Evolutionary conservation across 2,888 invertebrate genomes (phyloP), one percentile per base, ranked within the genome.

Genomic region (Catocala fraxini): DNA sequence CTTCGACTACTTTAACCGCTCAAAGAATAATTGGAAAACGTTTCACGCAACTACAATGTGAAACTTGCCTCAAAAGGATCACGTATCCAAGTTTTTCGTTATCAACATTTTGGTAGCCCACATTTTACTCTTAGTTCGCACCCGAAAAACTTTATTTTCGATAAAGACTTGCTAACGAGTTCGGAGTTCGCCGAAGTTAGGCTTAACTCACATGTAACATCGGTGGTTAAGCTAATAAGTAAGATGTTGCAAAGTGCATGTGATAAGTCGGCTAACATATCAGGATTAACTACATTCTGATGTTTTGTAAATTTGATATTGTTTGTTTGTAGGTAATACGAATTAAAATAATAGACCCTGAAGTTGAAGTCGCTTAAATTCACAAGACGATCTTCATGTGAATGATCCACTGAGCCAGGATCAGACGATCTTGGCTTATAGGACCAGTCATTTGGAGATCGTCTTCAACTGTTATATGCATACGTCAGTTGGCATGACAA

Each of bases 151-250:
- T 86, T 87, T 81, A 77, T 78, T 81, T 77, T 80, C 81, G 81
- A 86, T 88, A 88, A 88, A 88, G 84, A 84, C 81, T 78, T 80
- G 71, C 82, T 88, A 88, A 88, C 87, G 88, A 88, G 88, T 87
- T 88, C 85, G 72, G 77, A 87, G 81, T 83, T 79, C 61, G 59
- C 65, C 69, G 70, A 76, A 75, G 81, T 77, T 82, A 25, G 46
- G n/a, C 13, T 73, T 73, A 71, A 68, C 71, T 71, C 65, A 69
- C 66, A 59, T 53, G 53, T 55, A 13, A n/a, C 39, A 46, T 6
- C n/a, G 13, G 11, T 25, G 25, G 4, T 45, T 45, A 6, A 3
- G 10, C 10, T 42, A 10, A 42, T 39, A 7, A 39, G 9, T 39
- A 7, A 39, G 9, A 39, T 7, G 35, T 6, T 39, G 35, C 9